Evolutionary conservation across 2,888 invertebrate species (phyloP).

Genomic region (Rhimphoctona megacephalus): DNA sequence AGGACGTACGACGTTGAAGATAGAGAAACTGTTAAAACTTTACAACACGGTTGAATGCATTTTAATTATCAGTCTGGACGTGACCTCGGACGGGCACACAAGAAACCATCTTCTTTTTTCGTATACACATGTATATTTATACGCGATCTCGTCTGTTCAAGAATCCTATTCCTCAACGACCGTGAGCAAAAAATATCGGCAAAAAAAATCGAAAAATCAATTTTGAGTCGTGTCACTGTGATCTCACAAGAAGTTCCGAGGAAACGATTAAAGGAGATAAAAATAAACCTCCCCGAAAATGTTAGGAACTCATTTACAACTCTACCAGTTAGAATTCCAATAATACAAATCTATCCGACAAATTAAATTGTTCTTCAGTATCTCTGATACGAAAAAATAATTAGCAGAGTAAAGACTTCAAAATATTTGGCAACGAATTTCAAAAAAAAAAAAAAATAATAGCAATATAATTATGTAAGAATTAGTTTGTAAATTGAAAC

Average conservation of each 20-base stretch:
- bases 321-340: neutral
- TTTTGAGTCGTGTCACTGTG: conserved; percentile 4
- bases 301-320: neutral
- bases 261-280: conserved; percentile 6
- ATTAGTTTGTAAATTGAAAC: neutral
- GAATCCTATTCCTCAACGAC: conserved; percentile 41
- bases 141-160: conserved; percentile 6
- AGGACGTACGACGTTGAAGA: conserved; percentile 28
- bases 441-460: neutral
- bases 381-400: neutral
- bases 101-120: conserved; percentile 36
- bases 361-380: neutral
- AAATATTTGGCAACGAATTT: neutral
- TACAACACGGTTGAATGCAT: conserved; percentile 80
- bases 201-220: conserved; percentile 27
- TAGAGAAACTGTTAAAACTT: conserved; percentile 74
- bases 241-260: conserved; percentile 22
- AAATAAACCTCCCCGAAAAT: conserved; percentile 3
- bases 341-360: neutral
- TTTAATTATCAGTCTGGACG: conserved; percentile 79
- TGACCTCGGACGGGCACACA: conserved; percentile 58
- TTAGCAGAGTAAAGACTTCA: neutral
- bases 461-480: neutral
- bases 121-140: neutral
- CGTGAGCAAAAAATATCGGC: conserved; percentile 9